Evolutionary conservation across 2,888 invertebrate species (phyloP).

Genomic region (Rhagium mordax): DNA sequence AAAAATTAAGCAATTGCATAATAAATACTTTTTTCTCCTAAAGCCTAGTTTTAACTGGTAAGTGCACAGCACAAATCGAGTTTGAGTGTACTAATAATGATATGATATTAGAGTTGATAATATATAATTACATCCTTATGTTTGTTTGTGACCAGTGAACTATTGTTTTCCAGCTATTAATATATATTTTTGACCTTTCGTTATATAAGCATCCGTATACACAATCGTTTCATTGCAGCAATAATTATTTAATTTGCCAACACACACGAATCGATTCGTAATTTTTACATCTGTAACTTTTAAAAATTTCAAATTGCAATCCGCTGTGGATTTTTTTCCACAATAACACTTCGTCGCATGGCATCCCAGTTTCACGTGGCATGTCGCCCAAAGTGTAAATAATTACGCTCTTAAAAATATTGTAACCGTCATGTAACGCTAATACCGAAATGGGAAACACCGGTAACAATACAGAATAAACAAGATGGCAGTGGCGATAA

Average conservation of each 20-base stretch:
- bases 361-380: background rate
- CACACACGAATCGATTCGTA: background rate
- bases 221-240: conserved; percentile 4
- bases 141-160: conserved; percentile 25
- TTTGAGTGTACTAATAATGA: conserved; percentile 15
- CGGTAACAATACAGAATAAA: background rate
- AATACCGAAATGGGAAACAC: background rate
- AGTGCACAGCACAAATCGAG: background rate
- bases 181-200: conserved; percentile 21
- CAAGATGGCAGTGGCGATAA: background rate
- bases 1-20: too few relatives aligned
- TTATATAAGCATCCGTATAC: conserved; percentile 23
- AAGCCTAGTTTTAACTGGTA: background rate
- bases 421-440: conserved; percentile 7
- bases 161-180: conserved; percentile 25
- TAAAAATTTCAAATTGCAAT: too few relatives aligned
- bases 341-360: too few relatives aligned
- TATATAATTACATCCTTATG: conserved; percentile 27
- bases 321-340: too few relatives aligned
- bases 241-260: conserved; percentile 17
- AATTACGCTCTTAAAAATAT: conserved; percentile 9
- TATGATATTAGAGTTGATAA: conserved; percentile 13
- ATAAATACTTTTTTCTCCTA: background rate
- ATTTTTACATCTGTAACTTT: too few relatives aligned
- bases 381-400: conserved; percentile 3